Conservation (phyloP, 1,140 invertebrate species). For the Drosophila suzukii region DNA sequence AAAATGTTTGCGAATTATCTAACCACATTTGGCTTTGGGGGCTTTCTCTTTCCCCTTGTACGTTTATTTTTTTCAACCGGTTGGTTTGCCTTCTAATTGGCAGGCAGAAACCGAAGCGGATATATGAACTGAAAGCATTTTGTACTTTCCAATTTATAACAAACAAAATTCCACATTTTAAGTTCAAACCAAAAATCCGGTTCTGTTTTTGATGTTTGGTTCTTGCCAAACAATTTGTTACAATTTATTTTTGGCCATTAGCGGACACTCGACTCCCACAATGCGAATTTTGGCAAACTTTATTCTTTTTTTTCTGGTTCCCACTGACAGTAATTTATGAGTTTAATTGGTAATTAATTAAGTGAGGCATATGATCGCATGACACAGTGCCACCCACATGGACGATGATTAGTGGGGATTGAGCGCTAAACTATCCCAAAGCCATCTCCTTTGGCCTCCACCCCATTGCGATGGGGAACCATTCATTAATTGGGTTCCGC, state of each 20-base stretch:
- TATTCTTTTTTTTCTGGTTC: conserved; percentile 23
- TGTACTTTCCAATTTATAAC: conserved; percentile 74
- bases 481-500: conserved; percentile 69
- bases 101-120: conserved; percentile 48
- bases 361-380: conserved; percentile 43
- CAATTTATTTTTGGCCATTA: conserved; percentile 45
- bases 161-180: conserved; percentile 53
- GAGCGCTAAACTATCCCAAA: conserved; percentile 18
- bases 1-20: conserved; percentile 38
- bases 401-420: conserved; percentile 35
- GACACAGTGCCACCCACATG: conserved; percentile 39
- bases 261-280: conserved; percentile 29
- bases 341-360: conserved; percentile 71
- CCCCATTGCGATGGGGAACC: conserved; percentile 32
- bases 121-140: conserved; percentile 66
- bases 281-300: conserved; percentile 21
- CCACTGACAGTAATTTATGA: conserved; percentile 63
- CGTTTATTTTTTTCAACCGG: conserved; percentile 52
- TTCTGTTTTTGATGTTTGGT: conserved; percentile 34
- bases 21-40: conserved; percentile 24
- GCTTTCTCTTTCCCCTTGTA: conserved; percentile 56
- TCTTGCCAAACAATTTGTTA: conserved; percentile 61
- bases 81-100: conserved; percentile 52
- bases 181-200: conserved; percentile 64
- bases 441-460: conserved; percentile 46